Percentiles rank a stretch among this genome's conserved stretches.
Evolutionary conservation across 2,113 vertebrate genomes (phyloP).

Genomic region (Chascanopsetta lugubris): DNA sequence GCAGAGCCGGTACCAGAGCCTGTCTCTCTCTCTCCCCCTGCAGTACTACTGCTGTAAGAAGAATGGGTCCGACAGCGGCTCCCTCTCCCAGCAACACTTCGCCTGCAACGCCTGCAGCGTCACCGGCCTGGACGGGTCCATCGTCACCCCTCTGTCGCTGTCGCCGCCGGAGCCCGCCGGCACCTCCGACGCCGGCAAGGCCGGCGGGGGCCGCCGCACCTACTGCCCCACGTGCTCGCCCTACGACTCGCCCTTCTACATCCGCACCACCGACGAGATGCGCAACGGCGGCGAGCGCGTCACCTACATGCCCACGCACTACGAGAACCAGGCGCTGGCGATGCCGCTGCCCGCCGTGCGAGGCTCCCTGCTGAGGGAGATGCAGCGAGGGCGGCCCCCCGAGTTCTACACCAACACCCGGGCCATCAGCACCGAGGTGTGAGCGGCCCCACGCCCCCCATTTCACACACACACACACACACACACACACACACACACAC

Average conservation of each 20-base stretch:
- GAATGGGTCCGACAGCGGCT: slow-evolving; percentile 89
- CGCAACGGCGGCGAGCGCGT: slow-evolving; percentile 91
- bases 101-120: slow-evolving; percentile 89
- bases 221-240: slow-evolving; percentile 90
- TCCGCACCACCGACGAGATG: slow-evolving; percentile 88
- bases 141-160: slow-evolving; percentile 73
- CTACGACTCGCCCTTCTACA: slow-evolving; percentile 89
- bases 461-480: slow-evolving; percentile 9
- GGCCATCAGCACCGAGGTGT: slow-evolving; percentile 95
- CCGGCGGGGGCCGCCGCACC: slow-evolving; percentile 64
- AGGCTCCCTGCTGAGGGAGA: slow-evolving; percentile 84
- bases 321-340: slow-evolving; percentile 85
- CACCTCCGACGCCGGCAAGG: slow-evolving; percentile 54
- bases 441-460: slow-evolving; percentile 42
- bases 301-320: slow-evolving; percentile 85
- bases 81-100: slow-evolving; percentile 81
- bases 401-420: slow-evolving; percentile 88
- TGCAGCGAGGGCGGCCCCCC: slow-evolving; percentile 47
- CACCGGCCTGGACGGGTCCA: slow-evolving; percentile 80
- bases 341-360: slow-evolving; percentile 84
- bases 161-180: slow-evolving; percentile 68
- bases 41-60: slow-evolving; percentile 99
- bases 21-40: slow-evolving; percentile 1
- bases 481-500: slow-evolving; percentile 5
- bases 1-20: background rate